A percentile compares a stretch with the other conserved stretches of the same genome.
Evolutionary conservation across 2,888 invertebrate genomes (phyloP).

Genomic region (Teleiodes luculella): DNA sequence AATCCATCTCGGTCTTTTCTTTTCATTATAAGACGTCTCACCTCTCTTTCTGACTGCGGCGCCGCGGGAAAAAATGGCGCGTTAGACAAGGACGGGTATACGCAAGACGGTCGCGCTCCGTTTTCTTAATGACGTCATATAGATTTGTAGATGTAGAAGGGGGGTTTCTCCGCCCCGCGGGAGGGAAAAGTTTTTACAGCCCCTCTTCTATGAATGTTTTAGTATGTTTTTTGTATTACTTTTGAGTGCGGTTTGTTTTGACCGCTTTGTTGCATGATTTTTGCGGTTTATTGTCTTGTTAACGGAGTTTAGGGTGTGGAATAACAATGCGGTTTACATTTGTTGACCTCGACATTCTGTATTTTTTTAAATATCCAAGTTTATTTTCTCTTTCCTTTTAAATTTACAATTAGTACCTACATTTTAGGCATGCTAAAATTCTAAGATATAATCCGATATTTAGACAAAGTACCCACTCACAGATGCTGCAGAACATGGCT

Average conservation of each 20-base stretch:
- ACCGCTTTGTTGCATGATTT: slow-evolving; percentile 12
- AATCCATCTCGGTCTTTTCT: slow-evolving; percentile 43
- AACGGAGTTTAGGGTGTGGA: not conserved
- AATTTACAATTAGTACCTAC: too few relatives aligned
- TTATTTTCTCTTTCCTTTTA: too few relatives aligned
- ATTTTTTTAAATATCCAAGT: too few relatives aligned
- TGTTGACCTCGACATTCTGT: too few relatives aligned
- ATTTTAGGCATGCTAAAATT: too few relatives aligned
- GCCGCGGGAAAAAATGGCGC: slow-evolving; percentile 33
- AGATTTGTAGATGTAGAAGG: slow-evolving; percentile 71
- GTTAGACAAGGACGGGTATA: slow-evolving; percentile 55
- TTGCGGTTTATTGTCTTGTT: slow-evolving; percentile 19
- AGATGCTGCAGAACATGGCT: too few relatives aligned
- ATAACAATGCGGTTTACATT: not conserved
- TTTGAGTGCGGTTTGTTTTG: slow-evolving; percentile 16
- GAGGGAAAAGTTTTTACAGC: slow-evolving; percentile 61
- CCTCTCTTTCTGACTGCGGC: slow-evolving; percentile 39
- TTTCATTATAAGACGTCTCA: slow-evolving; percentile 55
- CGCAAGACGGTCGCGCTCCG: slow-evolving; percentile 63
- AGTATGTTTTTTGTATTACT: slow-evolving; percentile 37
- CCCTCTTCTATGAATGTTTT: slow-evolving; percentile 54
- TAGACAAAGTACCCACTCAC: too few relatives aligned
- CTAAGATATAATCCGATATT: too few relatives aligned
- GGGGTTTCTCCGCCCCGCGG: slow-evolving; percentile 39
- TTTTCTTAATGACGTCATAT: slow-evolving; percentile 77